phyloP scores from a whole-genome alignment of 2,113 vertebrate genomes.

The Entelurus aequoreus region DNA sequence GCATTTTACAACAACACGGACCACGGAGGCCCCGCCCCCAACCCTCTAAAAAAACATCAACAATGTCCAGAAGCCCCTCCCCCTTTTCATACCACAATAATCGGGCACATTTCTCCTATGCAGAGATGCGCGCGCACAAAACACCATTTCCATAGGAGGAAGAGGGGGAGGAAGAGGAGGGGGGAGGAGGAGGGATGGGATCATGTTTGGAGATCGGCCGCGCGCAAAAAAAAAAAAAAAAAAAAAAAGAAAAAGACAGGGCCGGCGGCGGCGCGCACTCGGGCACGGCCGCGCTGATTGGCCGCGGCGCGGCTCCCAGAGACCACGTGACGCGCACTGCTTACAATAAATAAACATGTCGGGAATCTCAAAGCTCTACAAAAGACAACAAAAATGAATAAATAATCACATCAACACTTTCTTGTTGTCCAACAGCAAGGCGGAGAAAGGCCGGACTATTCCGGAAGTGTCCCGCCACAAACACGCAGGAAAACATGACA shows the following conservation, averaged over 20 bases:
- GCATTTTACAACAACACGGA: not conserved
- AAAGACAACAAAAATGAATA: not conserved
- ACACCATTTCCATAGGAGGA: slow-evolving; percentile 58
- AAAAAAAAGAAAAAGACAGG: too few species aligned
- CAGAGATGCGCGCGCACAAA: slow-evolving; percentile 73
- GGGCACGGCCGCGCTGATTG: slow-evolving; percentile 51
- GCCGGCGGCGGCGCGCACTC: slow-evolving; percentile 49
- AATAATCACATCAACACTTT: too few species aligned
- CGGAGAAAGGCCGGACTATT: not conserved
- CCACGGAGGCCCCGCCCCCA: not conserved
- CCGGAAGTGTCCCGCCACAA: not conserved
- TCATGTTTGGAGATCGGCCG: slow-evolving; percentile 50
- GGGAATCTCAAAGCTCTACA: slow-evolving; percentile 32
- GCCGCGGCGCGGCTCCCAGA: slow-evolving; percentile 56
- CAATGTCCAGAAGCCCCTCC: slow-evolving; percentile 8
- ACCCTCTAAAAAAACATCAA: not conserved
- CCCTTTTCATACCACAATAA: slow-evolving; percentile 49
- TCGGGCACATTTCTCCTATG: slow-evolving; percentile 66
- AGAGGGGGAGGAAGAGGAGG: slow-evolving; percentile 32
- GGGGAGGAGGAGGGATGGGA: slow-evolving; percentile 24
- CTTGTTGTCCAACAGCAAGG: not conserved
- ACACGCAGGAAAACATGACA: slow-evolving; percentile 28
- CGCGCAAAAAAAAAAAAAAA: slow-evolving; percentile 55
- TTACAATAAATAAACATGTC: slow-evolving; percentile 75
- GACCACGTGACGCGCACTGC: slow-evolving; percentile 67